phyloP scores from a whole-genome alignment of 2,888 invertebrate genomes.

The Mythimna pallens region DNA sequence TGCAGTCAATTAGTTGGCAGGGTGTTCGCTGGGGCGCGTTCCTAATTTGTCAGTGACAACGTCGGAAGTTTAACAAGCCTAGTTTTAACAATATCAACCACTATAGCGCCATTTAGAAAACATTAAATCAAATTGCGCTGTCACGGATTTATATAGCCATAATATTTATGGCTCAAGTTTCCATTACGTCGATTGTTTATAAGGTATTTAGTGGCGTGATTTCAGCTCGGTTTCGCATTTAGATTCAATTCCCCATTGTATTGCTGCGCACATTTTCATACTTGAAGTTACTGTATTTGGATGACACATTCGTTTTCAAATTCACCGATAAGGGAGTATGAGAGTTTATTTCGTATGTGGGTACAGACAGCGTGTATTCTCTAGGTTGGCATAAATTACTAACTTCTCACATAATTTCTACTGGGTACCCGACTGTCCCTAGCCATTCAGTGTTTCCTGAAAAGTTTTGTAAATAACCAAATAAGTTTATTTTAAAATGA shows the following conservation, averaged over 20 bases:
- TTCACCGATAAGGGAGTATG: conserved; percentile 42
- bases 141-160: conserved; percentile 62
- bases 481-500: conserved; percentile 21
- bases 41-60: conserved; percentile 89
- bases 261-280: conserved; percentile 37
- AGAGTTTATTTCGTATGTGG: conserved; percentile 34
- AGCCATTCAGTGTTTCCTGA: conserved; percentile 14
- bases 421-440: conserved; percentile 23
- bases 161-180: conserved; percentile 64
- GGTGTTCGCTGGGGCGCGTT: conserved; percentile 76
- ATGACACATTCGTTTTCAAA: conserved; percentile 50
- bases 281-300: conserved; percentile 40
- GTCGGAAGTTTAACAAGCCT: conserved; percentile 85
- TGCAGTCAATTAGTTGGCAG: conserved; percentile 86
- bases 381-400: conserved; percentile 47
- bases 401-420: conserved; percentile 55
- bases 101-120: conserved; percentile 74
- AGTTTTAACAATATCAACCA: conserved; percentile 75
- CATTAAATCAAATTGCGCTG: conserved; percentile 68
- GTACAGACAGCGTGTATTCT: conserved; percentile 22
- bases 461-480: conserved; percentile 29
- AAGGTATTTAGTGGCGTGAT: conserved; percentile 59
- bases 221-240: conserved; percentile 51
- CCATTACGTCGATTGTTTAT: conserved; percentile 61
- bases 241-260: conserved; percentile 51